A percentile compares a stretch with the other conserved stretches of the same genome.
Conservation (phyloP, 2,888 invertebrate genomes). For the Micoletzkya japonica region DNA sequence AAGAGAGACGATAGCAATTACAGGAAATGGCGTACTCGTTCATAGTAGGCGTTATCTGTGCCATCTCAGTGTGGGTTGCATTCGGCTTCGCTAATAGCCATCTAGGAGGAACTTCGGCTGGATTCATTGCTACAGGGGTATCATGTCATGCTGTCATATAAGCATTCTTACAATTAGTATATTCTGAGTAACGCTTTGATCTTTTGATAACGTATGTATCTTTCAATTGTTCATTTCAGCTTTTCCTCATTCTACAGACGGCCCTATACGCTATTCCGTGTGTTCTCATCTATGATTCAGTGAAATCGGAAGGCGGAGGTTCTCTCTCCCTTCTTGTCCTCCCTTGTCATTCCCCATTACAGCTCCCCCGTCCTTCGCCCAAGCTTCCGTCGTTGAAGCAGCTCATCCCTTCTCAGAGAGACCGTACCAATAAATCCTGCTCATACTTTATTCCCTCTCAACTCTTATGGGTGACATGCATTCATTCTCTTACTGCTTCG, state of each 20-base stretch:
- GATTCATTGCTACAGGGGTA: constrained; percentile 59
- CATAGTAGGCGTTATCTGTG: constrained; percentile 52
- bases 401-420: constrained; percentile 29
- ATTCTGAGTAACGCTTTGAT: too few relatives aligned
- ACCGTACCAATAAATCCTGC: constrained; percentile 21
- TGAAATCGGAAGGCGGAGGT: constrained; percentile 29
- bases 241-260: constrained; percentile 57
- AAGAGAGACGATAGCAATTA: background rate
- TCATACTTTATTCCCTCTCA: too few relatives aligned
- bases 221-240: constrained; percentile 36
- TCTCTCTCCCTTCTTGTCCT: background rate
- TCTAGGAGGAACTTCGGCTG: constrained; percentile 49
- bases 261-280: constrained; percentile 55
- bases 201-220: too few relatives aligned
- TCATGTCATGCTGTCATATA: background rate
- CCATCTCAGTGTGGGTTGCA: constrained; percentile 56
- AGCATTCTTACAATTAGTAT: background rate
- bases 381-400: constrained; percentile 15
- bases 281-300: constrained; percentile 52
- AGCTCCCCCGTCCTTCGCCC: constrained; percentile 1
- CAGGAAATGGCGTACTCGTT: constrained; percentile 61
- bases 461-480: too few relatives aligned
- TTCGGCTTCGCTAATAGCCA: constrained; percentile 54
- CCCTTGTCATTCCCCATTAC: background rate
- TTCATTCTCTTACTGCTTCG: too few relatives aligned